Evolutionary conservation across 2,113 vertebrate species (phyloP), one percentile per base, ranked within the genome.

Genomic region (Talpa occidentalis): DNA sequence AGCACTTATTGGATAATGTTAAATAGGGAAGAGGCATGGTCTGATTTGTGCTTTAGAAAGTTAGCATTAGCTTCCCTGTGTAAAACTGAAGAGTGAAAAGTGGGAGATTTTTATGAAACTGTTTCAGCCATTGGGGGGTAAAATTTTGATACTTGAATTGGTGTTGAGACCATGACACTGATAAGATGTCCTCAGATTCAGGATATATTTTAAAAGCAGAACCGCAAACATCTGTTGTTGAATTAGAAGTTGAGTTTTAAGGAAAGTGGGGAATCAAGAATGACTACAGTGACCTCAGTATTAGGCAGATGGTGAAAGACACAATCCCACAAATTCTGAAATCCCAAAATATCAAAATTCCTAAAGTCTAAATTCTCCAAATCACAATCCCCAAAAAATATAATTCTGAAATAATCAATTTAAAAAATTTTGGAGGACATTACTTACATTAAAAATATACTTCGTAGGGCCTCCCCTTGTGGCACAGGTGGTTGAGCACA

Each of bases 211-310:
- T 52, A 24, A 16, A 35, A 49, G 64, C 64, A 42, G 37, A 42
- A 40, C 42, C 16, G 22, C 77, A 72, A 47, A 2, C 3, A 78
- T 6, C 42, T 92, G 17, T 0, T 87, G 6, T 42, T 78, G 8
- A 49, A 69, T 56, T 67, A 54, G 44, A 90, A 79, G 26, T 72
- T 22, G 42, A 60, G 16, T 86, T 96, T 62, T 47, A 79, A 92
- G 32, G 30, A 35, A 62, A 74, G n/a, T 70, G 16, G n/a, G 5
- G 35, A 24, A 56, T 16, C 59, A 64, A 67, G 30, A 21, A 64
- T 66, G 24, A 67, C 5, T 54, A 15, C 14, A 66, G 66, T 32
- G 24, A 2, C 44, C 37, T n/a, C 35, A 80, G 2, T 42, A 22
- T n/a, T 30, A 30, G 56, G 6, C 10, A 56, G 32, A 47, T 32